Evolutionary conservation across 2,113 vertebrate genomes (phyloP), one percentile per base, ranked within the genome.

Genomic region (Ahaetulla prasina): DNA sequence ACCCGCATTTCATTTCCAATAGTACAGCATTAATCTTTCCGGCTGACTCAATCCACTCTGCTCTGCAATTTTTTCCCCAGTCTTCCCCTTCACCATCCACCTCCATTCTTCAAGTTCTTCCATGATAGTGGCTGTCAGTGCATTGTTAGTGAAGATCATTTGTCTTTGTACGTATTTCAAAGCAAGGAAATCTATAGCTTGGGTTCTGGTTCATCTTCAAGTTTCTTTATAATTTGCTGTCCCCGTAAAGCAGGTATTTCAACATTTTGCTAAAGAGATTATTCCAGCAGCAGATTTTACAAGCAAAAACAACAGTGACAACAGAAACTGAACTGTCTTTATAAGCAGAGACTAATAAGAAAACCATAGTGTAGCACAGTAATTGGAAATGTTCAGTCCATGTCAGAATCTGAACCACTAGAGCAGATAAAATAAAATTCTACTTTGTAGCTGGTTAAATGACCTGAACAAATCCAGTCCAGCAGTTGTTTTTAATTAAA

Each of bases 351-450:
- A 87, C 87, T 84, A 10, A 43, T 52, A 92, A 87, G 90, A 85
- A 88, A 93, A 89, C 80, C 80, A 87, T 89, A 92, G 86, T 92
- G 84, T 92, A 74, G 25, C 49, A 39, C 55, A 23, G 88, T 63
- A 89, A 91, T 93, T 89, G 93, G 87, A 89, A 93, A 93, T 93
- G 90, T 91, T 93, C 74, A 87, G 49, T 27, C 53, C 74, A 22
- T 20, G 74, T 68, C 87, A 68, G 90, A 91, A 49, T 25, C 27
- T 35, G 90, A 91, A 89, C 54, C 57, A 47, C 18, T 91, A 43
- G 93, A 85, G 54, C 91, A 52, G 53, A 91, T 49, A 91, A 22
- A 93, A 91, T 91, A 54, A 89, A 91, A 89, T 90, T 91, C 30
- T 87, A 30, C 39, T 92, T 86, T 60, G 87, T 89, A 89, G 55